These are phyloP conservation scores for Hozukius guyotensis DNA, from an alignment of 2,797 vertebrate genomes.

Conservation along the genomic window DNA sequence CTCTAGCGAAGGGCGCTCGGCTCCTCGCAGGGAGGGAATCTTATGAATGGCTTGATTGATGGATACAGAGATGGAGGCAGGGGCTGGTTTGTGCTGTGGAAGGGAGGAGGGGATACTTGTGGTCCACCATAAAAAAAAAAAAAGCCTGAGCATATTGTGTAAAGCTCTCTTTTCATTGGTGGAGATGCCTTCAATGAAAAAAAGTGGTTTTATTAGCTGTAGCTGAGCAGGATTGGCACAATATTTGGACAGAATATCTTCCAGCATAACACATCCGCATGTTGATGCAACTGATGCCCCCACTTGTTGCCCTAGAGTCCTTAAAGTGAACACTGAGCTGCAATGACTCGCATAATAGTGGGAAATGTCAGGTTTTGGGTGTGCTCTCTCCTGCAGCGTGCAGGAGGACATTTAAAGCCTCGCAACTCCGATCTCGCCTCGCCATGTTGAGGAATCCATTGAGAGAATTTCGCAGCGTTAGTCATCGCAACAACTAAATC, in stretches of 20 bases:
- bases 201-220: constrained; percentile 38
- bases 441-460: constrained; percentile 62
- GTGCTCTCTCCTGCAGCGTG: constrained; percentile 22
- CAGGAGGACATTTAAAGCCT: constrained; percentile 24
- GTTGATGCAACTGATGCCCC: constrained; percentile 30
- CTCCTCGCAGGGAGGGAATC: constrained; percentile 35
- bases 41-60: constrained; percentile 73
- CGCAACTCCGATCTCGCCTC: constrained; percentile 31
- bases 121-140: constrained; percentile 34
- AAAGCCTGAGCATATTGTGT: constrained; percentile 28
- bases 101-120: constrained; percentile 33
- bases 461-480: constrained; percentile 84
- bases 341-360: constrained; percentile 35
- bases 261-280: background rate
- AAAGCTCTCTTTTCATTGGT: constrained; percentile 53
- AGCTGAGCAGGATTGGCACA: constrained; percentile 39
- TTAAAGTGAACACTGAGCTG: constrained; percentile 34
- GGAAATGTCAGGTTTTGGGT: constrained; percentile 14
- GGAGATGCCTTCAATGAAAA: constrained; percentile 22
- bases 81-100: constrained; percentile 18
- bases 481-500: constrained; percentile 79
- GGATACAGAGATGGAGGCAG: constrained; percentile 44
- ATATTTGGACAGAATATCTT: background rate
- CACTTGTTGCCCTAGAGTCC: constrained; percentile 58
- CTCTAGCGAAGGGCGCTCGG: constrained; percentile 62